Percentiles rank a stretch among this genome's conserved stretches.
phyloP scores from a whole-genome alignment of 2,888 invertebrate genomes.

The Psylliodes chrysocephalus region DNA sequence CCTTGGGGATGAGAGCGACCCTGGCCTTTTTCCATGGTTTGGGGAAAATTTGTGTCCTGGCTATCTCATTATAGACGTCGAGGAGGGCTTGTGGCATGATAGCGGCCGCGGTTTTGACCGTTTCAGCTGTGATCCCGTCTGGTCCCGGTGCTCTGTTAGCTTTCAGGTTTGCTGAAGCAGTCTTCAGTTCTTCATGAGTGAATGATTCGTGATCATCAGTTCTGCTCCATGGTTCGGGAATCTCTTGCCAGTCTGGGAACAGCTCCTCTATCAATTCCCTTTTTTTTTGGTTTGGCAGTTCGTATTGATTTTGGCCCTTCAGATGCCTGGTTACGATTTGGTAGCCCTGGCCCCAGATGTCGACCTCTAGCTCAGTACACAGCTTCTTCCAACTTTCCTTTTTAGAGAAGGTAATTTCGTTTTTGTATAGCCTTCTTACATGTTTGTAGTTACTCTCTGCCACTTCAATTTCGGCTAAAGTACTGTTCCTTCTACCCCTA shows the following conservation, averaged over 20 bases:
- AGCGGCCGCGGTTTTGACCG: neutral
- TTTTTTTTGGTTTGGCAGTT: neutral
- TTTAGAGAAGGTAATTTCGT: too few relatives aligned
- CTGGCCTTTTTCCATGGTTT: conserved; percentile 34
- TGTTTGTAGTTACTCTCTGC: neutral
- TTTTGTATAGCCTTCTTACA: too few relatives aligned
- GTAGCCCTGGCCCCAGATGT: conserved; percentile 26
- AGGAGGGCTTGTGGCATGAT: neutral
- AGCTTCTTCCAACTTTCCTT: conserved; percentile 9
- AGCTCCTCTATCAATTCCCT: neutral
- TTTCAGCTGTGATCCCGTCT: conserved; percentile 28
- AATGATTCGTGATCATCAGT: neutral
- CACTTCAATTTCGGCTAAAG: neutral
- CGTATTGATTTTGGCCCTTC: neutral
- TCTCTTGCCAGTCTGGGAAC: conserved; percentile 2
- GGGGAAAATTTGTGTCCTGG: conserved; percentile 21
- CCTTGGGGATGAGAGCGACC: conserved; percentile 20
- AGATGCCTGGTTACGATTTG: conserved; percentile 12
- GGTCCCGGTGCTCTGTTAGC: conserved; percentile 28
- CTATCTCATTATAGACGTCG: neutral
- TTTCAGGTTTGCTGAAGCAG: conserved; percentile 15
- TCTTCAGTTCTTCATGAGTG: conserved; percentile 18
- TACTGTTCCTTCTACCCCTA: neutral
- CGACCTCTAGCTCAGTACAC: conserved; percentile 9
- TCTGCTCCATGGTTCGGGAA: neutral